These are phyloP conservation scores for Prolemur simus DNA, from an alignment of 2,113 vertebrate species.

Conservation along the genomic window DNA sequence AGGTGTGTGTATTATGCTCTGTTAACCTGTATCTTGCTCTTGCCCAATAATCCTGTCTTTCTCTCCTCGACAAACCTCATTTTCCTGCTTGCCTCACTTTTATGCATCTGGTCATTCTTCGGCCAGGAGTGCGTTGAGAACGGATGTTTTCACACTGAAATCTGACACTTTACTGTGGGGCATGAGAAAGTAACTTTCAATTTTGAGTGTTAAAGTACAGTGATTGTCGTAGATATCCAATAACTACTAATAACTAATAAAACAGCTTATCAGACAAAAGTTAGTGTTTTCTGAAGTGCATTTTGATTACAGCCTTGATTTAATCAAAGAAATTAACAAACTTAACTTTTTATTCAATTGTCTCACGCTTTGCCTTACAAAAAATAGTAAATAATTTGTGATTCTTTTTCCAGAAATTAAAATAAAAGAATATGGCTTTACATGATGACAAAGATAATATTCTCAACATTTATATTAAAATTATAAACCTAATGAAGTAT, in stretches of 20 bases:
- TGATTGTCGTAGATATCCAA: not conserved
- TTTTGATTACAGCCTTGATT: not conserved
- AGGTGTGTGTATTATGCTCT: too few species aligned
- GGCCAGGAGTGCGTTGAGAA: too few species aligned
- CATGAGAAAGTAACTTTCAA: not conserved
- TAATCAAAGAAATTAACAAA: too few species aligned
- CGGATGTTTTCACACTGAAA: too few species aligned
- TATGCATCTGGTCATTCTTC: too few species aligned
- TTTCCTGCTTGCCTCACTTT: too few species aligned
- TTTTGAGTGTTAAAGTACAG: not conserved
- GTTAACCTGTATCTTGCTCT: too few species aligned
- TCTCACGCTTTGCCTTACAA: not conserved
- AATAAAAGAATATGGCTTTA: not conserved
- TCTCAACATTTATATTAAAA: slow-evolving; percentile 23
- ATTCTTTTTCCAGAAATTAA: not conserved
- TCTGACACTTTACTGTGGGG: not conserved
- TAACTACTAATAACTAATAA: not conserved
- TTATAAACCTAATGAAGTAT: not conserved
- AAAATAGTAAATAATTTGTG: not conserved
- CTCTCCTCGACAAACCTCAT: too few species aligned
- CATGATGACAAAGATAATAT: not conserved
- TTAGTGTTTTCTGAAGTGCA: not conserved
- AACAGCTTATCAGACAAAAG: not conserved
- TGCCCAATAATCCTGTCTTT: too few species aligned
- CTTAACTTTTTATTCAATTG: not conserved